Conservation (phyloP, 2,797 vertebrate genomes). For the Squalus acanthias region DNA sequence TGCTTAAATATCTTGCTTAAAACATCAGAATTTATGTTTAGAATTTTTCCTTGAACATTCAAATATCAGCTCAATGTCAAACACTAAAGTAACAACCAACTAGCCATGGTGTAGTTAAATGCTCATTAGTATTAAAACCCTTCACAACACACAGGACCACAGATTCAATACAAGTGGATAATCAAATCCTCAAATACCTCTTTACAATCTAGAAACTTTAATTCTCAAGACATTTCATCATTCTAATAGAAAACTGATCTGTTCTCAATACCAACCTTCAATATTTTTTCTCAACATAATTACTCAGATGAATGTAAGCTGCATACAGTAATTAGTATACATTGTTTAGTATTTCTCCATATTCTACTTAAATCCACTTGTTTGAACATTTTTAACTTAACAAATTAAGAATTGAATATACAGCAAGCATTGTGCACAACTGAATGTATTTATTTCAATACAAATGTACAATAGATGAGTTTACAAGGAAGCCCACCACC, state of each 20-base stretch:
- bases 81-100: not conserved
- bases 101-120: not conserved
- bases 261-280: not conserved
- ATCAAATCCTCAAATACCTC: not conserved
- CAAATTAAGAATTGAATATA: not conserved
- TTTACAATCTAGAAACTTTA: not conserved
- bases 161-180: not conserved
- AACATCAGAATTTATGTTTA: not conserved
- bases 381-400: not conserved
- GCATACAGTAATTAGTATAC: not conserved
- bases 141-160: not conserved
- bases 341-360: not conserved
- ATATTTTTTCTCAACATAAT: not conserved
- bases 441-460: conserved; percentile 37
- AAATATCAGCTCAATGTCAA: not conserved
- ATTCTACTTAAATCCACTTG: not conserved
- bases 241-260: not conserved
- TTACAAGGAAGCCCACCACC: conserved; percentile 34
- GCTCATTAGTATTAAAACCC: not conserved
- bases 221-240: not conserved
- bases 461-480: conserved; percentile 38
- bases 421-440: conserved; percentile 19
- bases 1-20: not conserved
- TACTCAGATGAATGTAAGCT: not conserved
- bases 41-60: not conserved